Evolutionary conservation across 1,140 invertebrate species (phyloP).

Genomic region (Phymorhynchus buccinoides): DNA sequence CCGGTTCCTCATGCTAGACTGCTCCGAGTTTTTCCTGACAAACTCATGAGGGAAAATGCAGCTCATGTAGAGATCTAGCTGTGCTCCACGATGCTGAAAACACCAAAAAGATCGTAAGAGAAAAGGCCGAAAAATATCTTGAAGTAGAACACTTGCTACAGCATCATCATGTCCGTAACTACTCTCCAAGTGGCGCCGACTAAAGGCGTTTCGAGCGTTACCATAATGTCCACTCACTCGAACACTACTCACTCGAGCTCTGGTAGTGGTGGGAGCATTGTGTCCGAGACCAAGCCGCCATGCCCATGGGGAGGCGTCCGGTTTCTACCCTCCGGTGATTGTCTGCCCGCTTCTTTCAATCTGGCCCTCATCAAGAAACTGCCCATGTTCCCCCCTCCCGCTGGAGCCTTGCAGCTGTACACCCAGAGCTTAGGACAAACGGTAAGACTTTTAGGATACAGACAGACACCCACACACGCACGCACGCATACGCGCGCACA

Average conservation of each 20-base stretch:
- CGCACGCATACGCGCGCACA: too few species aligned
- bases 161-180: not conserved
- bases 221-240: not conserved
- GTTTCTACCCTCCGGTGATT: conserved; percentile 13
- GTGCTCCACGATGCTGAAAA: not conserved
- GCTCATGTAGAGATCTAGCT: not conserved
- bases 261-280: not conserved
- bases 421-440: not conserved
- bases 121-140: not conserved
- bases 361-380: conserved; percentile 20
- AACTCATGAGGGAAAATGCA: not conserved
- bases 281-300: not conserved
- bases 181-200: not conserved
- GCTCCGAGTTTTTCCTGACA: not conserved
- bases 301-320: not conserved
- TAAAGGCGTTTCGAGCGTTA: not conserved
- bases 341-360: conserved; percentile 4
- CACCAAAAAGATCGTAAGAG: not conserved
- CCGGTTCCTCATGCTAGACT: not conserved
- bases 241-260: not conserved
- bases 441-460: not conserved
- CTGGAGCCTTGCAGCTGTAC: not conserved
- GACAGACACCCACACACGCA: too few species aligned
- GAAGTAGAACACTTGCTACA: too few species aligned
- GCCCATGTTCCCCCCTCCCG: conserved; percentile 27